Base-by-base conservation (phyloP, 2,113 vertebrate genomes). In the Hylia prasina region DNA sequence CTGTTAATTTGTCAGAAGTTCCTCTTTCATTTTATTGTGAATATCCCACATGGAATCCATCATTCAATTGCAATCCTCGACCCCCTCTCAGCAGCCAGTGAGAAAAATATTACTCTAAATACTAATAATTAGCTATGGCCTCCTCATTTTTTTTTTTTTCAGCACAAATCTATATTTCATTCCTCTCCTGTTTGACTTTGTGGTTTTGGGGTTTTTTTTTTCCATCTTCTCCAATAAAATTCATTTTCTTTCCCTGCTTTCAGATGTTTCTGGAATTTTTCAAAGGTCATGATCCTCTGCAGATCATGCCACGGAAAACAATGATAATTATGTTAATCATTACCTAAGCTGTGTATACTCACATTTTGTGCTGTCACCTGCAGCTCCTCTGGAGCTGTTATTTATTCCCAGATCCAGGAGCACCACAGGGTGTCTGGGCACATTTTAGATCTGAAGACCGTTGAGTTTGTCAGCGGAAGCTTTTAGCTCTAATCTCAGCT, bases 131-230 rank as follows among this genome's bases (percentile, higher is more conserved):
- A 70, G 0, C 7, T 23, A 4, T 19, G 30, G 23, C 21, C 8
- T 19, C 15, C 24, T 90, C 3, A 1, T 11, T 53, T 15, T 22
- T 24, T 23, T 22, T 24, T 28, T 61, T 70, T 21, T 3, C 1
- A 13, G 60, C 6, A 2, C 5, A 65, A 42, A 44, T 44, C 35
- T 47, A 1, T 16, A 9, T 63, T 92, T 63, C 2, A 35, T 61
- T 61, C 39, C 22, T 16, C 5, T 51, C 14, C 30, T 40, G 1
- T 12, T 70, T 72, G n/a, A 1, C 7, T 65, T 72, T 40, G 18
- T 22, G 12, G 12, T 1, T 6, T 57, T 47, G 6, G 12, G 0
- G 0, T 4, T 18, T 4, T 37, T 30, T 23, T 33, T 6, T 0
- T 2, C 2, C 2, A 6, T 80, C 16, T 6, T 40, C 15, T 53